These are phyloP conservation scores for Megamerina dolium DNA, from an alignment of 2,888 invertebrate genomes.

Conservation along the genomic window DNA sequence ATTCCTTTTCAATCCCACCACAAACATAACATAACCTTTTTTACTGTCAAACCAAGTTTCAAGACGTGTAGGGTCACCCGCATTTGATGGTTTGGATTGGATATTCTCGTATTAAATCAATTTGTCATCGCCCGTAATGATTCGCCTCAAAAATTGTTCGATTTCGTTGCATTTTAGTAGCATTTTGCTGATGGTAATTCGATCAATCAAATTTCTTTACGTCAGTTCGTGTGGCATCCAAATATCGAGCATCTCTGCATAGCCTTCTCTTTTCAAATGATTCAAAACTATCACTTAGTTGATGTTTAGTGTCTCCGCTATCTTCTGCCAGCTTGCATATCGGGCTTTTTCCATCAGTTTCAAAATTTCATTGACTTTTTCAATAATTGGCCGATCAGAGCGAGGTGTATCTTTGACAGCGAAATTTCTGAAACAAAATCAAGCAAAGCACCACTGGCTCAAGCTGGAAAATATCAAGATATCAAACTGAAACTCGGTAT, in stretches of 20 bases:
- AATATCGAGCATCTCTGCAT: conserved; percentile 1
- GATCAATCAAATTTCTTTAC: conserved; percentile 4
- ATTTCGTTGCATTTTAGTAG: conserved; percentile 7
- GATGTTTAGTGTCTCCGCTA: neutral
- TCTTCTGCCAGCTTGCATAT: neutral
- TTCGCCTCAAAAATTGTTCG: conserved; percentile 4
- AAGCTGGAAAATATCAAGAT: no score
- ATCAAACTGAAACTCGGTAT: no score
- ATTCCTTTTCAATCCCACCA: neutral
- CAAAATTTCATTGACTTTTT: no score
- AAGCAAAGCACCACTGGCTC: no score
- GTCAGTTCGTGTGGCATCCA: conserved; percentile 1
- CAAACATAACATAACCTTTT: neutral
- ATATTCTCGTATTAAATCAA: conserved; percentile 4
- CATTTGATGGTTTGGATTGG: conserved; percentile 2
- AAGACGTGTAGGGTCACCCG: neutral
- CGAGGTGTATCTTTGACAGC: no score
- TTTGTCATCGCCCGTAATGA: no score
- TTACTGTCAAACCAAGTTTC: neutral
- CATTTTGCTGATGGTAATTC: conserved; percentile 9
- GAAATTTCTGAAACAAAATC: no score
- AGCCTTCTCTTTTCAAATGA: neutral
- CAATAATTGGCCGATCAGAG: no score
- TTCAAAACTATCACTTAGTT: neutral
- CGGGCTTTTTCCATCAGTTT: neutral